Evolutionary conservation across 2,113 vertebrate genomes (phyloP).

Genomic region (Shinisaurus crocodilurus): DNA sequence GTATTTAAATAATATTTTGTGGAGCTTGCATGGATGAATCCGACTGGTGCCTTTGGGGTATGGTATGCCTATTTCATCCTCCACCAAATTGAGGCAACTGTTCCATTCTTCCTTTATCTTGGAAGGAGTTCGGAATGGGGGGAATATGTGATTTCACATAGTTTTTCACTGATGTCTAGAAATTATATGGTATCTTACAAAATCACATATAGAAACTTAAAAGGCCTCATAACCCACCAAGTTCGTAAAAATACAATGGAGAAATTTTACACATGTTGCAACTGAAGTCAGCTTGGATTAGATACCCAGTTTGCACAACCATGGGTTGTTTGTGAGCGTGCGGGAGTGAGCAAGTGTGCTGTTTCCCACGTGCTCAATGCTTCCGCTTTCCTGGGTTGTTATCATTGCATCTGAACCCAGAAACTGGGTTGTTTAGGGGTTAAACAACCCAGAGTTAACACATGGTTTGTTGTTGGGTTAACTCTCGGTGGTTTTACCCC

Average conservation of each 20-base stretch:
- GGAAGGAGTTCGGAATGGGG: not conserved
- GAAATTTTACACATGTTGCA: not conserved
- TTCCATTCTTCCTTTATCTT: not conserved
- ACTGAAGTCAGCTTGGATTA: not conserved
- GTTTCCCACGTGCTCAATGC: no score
- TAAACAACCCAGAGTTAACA: no score
- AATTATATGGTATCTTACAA: not conserved
- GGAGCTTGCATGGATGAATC: not conserved
- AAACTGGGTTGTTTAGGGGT: no score
- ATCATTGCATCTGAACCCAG: no score
- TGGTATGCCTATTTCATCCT: no score
- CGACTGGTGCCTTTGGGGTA: not conserved
- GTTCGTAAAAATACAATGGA: not conserved
- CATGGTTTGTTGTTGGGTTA: no score
- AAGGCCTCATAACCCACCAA: not conserved
- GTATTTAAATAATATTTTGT: not conserved
- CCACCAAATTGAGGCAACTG: not conserved
- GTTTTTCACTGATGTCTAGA: not conserved
- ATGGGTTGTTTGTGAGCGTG: no score
- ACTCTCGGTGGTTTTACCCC: no score
- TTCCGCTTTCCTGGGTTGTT: no score
- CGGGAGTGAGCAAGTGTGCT: no score
- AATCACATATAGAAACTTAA: not conserved
- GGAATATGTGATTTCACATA: no score
- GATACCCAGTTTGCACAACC: not conserved